Evolutionary conservation across 2,113 vertebrate species (phyloP).

Genomic region (Madoqua kirkii): DNA sequence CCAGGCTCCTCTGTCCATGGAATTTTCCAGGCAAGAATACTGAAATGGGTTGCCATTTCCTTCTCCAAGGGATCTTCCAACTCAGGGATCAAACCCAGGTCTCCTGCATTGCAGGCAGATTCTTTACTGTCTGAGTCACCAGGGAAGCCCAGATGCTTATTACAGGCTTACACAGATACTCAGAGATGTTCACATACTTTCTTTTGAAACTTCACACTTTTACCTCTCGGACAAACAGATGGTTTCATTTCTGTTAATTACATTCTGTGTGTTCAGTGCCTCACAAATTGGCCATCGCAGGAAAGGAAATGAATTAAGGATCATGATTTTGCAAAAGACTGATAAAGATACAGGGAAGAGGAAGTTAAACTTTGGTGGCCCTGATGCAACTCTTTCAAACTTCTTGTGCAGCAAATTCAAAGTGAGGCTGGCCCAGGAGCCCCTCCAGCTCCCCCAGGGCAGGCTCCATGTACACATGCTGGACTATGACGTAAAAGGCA

Average conservation of each 20-base stretch:
- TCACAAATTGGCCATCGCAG: background rate
- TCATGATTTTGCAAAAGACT: background rate
- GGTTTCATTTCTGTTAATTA: slow-evolving; percentile 1
- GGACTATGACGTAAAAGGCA: background rate
- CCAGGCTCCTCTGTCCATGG: background rate
- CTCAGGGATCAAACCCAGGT: background rate
- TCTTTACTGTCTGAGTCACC: background rate
- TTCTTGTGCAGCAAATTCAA: background rate
- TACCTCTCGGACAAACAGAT: background rate
- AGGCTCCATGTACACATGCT: rapidly evolving
- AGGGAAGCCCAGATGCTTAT: background rate
- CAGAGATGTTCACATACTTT: background rate
- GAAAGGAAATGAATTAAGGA: background rate
- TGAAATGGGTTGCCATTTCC: background rate
- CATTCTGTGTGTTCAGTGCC: background rate
- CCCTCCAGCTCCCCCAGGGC: background rate
- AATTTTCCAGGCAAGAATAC: background rate
- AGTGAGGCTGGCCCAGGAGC: background rate
- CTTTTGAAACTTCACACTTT: background rate
- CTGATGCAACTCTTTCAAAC: background rate
- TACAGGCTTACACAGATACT: background rate
- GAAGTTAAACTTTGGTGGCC: background rate
- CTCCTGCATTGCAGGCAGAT: background rate
- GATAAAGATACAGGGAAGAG: background rate
- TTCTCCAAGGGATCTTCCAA: background rate